A percentile compares a stretch with the other conserved stretches of the same genome.
Evolutionary conservation across 2,113 vertebrate genomes (phyloP).

Genomic region (Gasterosteus nipponicus): DNA sequence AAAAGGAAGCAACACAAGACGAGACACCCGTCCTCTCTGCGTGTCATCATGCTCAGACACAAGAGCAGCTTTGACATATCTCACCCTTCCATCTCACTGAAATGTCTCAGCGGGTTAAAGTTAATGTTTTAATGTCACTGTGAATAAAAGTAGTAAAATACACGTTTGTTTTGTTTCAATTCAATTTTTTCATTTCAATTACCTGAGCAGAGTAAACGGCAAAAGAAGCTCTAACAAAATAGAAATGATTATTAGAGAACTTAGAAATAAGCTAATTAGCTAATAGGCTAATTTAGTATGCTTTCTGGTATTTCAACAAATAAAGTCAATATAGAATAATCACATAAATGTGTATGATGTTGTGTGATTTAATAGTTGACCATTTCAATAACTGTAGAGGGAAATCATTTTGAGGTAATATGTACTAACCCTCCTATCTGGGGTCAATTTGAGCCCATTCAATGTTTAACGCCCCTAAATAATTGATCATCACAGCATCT

Average conservation of each 20-base stretch:
- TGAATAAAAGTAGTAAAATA: background rate
- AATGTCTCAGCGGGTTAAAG: conserved; percentile 3
- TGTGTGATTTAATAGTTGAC: too few species aligned
- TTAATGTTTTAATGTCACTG: conserved; percentile 1
- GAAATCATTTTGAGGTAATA: background rate
- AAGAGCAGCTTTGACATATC: conserved; percentile 4
- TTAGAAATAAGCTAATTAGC: background rate
- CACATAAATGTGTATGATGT: too few species aligned
- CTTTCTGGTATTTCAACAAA: background rate
- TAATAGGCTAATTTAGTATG: background rate
- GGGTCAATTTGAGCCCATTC: too few species aligned
- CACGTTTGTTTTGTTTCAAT: background rate
- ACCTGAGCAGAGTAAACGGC: background rate
- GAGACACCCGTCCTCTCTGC: conserved; percentile 1
- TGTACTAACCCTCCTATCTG: background rate
- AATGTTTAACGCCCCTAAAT: too few species aligned
- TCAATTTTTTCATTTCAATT: too few species aligned
- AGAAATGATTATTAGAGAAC: background rate
- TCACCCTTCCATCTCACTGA: conserved; percentile 3
- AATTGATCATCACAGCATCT: too few species aligned
- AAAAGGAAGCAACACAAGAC: conserved; percentile 15
- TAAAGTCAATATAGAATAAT: background rate
- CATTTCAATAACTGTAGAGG: background rate
- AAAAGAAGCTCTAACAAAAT: background rate
- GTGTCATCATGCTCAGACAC: background rate